phyloP scores from a whole-genome alignment of 1,140 invertebrate genomes.

The Drosophila malerkotliana region DNA sequence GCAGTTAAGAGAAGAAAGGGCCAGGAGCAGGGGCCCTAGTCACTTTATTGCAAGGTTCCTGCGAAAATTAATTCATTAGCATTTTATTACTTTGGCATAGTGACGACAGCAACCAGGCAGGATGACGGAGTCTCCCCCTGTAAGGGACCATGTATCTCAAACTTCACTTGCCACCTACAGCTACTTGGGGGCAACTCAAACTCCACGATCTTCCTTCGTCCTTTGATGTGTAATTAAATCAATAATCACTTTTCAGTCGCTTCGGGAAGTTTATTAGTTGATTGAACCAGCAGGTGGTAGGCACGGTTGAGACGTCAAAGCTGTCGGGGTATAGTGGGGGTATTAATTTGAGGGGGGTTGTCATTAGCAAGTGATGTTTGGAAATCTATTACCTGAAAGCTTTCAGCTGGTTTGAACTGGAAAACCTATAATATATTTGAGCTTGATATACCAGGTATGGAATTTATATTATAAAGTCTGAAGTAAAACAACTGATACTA shows the following conservation, averaged over 20 bases:
- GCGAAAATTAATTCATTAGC: conserved; percentile 80
- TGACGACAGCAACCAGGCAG: conserved; percentile 20
- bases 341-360: conserved; percentile 5
- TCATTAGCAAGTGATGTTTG: conserved; percentile 2
- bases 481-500: no score
- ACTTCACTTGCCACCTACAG: conserved; percentile 4
- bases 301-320: conserved; percentile 23
- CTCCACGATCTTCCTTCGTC: conserved; percentile 23
- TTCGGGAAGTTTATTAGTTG: conserved; percentile 44
- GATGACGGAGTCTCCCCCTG: conserved; percentile 8
- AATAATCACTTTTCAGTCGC: conserved; percentile 69
- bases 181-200: neutral
- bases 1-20: neutral
- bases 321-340: neutral
- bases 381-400: neutral
- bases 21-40: neutral
- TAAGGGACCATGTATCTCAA: conserved; percentile 4
- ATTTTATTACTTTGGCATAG: conserved; percentile 69
- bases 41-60: conserved; percentile 63
- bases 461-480: no score
- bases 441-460: no score
- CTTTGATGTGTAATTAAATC: conserved; percentile 82
- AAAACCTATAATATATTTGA: no score
- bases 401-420: neutral
- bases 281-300: conserved; percentile 41